Percentiles rank a stretch among this genome's conserved stretches.
These are phyloP conservation scores for Trisateles emortualis DNA, from an alignment of 2,888 invertebrate genomes.

Conservation along the genomic window DNA sequence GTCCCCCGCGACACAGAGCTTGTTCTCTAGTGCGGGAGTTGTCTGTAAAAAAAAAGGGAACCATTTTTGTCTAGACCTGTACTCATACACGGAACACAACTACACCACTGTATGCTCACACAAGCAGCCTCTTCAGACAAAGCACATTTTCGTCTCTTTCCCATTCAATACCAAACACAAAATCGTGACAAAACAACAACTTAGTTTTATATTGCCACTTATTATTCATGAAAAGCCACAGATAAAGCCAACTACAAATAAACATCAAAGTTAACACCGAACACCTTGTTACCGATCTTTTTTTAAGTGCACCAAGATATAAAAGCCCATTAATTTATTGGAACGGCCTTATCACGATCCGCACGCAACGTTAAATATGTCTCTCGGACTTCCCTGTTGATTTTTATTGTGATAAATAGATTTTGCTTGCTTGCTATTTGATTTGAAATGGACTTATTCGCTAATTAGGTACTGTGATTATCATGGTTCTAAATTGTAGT, in stretches of 20 bases:
- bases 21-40: too few relatives aligned
- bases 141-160: too few relatives aligned
- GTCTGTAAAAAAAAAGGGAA: too few relatives aligned
- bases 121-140: too few relatives aligned
- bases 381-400: not conserved
- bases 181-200: not conserved
- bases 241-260: slow-evolving; percentile 12
- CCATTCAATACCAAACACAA: not conserved
- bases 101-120: too few relatives aligned
- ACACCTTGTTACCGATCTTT: slow-evolving; percentile 13
- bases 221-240: slow-evolving; percentile 2
- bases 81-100: too few relatives aligned
- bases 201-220: not conserved
- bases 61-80: too few relatives aligned
- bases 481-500: too few relatives aligned
- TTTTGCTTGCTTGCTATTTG: not conserved
- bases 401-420: slow-evolving; percentile 6
- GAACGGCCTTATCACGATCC: slow-evolving; percentile 5
- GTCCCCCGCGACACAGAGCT: too few relatives aligned
- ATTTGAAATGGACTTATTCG: not conserved
- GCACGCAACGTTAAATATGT: slow-evolving; percentile 11
- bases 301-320: not conserved
- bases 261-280: slow-evolving; percentile 17
- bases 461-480: too few relatives aligned
- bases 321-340: slow-evolving; percentile 7